Evolutionary conservation across 2,888 invertebrate genomes (phyloP).

Genomic region (Stenichneumon culpator): DNA sequence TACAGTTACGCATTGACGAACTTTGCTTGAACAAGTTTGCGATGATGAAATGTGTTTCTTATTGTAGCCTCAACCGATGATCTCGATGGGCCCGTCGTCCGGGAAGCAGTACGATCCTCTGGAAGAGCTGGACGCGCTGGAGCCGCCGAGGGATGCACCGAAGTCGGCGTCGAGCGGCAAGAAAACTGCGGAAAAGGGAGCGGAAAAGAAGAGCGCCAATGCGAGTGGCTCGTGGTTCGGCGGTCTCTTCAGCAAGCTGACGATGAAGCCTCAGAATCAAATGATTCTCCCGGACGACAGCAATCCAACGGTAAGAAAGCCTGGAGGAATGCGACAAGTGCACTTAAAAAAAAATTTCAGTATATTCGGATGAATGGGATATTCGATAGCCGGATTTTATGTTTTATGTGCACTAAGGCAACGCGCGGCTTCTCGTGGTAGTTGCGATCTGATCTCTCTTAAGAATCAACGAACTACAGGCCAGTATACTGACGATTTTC

Average conservation of each 20-base stretch:
- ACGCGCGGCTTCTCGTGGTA: conserved; percentile 82
- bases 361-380: conserved; percentile 6
- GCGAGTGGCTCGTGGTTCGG: conserved; percentile 91
- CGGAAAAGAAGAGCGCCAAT: conserved; percentile 82
- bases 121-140: conserved; percentile 83
- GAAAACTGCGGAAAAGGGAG: conserved; percentile 76
- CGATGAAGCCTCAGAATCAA: conserved; percentile 95
- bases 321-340: neutral
- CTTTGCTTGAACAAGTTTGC: conserved; percentile 81
- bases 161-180: conserved; percentile 71
- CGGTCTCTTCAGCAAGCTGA: conserved; percentile 93
- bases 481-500: conserved; percentile 76
- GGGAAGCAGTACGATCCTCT: conserved; percentile 83
- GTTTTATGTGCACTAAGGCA: conserved; percentile 81
- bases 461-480: conserved; percentile 75
- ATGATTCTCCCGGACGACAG: conserved; percentile 98
- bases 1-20: conserved; percentile 77
- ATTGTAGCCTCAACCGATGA: conserved; percentile 81
- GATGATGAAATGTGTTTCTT: conserved; percentile 79
- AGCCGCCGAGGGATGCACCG: conserved; percentile 72
- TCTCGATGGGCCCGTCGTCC: conserved; percentile 81
- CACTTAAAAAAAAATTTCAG: conserved; percentile 38
- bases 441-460: conserved; percentile 74
- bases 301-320: conserved; percentile 92
- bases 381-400: conserved; percentile 60